Evolutionary conservation across 1,140 invertebrate genomes (phyloP).

Genomic region (Achatina immaculata): DNA sequence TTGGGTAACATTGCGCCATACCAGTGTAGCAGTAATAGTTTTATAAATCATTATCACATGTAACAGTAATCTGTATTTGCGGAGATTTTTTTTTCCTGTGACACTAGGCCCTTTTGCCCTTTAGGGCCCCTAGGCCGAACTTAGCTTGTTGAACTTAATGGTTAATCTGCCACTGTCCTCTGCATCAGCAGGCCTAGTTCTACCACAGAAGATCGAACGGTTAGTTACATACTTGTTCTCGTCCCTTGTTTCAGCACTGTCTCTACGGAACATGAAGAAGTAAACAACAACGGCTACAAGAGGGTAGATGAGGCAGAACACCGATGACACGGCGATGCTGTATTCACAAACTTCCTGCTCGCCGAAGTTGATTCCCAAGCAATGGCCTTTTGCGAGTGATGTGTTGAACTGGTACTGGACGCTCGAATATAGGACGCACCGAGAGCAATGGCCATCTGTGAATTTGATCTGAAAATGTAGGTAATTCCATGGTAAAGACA

Average conservation of each 20-base stretch:
- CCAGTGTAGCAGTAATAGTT: too few relatives aligned
- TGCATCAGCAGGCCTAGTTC: too few relatives aligned
- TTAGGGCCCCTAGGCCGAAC: too few relatives aligned
- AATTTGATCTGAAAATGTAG: slow-evolving; percentile 17
- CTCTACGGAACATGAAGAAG: slow-evolving; percentile 30
- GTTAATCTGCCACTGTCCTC: too few relatives aligned
- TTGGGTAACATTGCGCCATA: too few relatives aligned
- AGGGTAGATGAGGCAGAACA: slow-evolving; percentile 44
- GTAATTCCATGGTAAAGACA: too few relatives aligned
- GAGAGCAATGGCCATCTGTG: slow-evolving; percentile 33
- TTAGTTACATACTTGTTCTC: slow-evolving; percentile 40
- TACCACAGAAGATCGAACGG: too few relatives aligned
- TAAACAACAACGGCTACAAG: slow-evolving; percentile 11
- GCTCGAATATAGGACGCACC: slow-evolving; percentile 43
- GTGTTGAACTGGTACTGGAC: slow-evolving; percentile 15
- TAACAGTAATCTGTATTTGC: too few relatives aligned
- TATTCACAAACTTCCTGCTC: slow-evolving; percentile 42
- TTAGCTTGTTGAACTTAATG: too few relatives aligned
- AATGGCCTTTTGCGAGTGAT: background rate
- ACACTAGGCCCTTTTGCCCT: too few relatives aligned
- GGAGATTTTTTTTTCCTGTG: too few relatives aligned
- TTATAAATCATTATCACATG: too few relatives aligned
- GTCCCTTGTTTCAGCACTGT: slow-evolving; percentile 11
- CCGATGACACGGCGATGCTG: slow-evolving; percentile 39
- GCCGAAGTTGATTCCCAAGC: slow-evolving; percentile 35